Base-by-base conservation (phyloP, 2,888 invertebrate species). In the Coleophora flavipennella region DNA sequence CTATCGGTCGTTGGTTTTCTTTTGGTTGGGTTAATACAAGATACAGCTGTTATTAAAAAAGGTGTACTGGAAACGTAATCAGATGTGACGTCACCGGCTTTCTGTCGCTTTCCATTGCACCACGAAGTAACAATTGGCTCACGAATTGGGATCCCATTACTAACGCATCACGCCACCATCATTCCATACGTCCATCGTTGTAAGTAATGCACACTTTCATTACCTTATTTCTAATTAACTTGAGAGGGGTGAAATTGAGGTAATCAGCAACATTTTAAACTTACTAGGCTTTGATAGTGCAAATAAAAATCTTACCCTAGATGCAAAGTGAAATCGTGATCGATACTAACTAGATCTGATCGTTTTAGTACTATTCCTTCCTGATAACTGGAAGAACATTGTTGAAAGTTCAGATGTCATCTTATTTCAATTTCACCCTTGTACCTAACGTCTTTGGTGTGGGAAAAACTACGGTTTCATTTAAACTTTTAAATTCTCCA, bases 11-110 rank as follows among this genome's bases (percentile, higher is more conserved):
- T 81, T 84, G 81, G 80, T 83, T 80, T 78, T 81, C 81, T 83
- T 83, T 83, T 73, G 81, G 81, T 84, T 84, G 81, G 83, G 83
- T 83, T 83, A 83, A 84, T 84, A 83, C 84, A 84, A 84, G 84
- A 84, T 84, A 84, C 84, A 84, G 79, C 81, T 83, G 78, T 79
- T 67, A 62, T 72, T 69, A 71, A 68, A 20, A n/a, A 72, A 67
- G 78, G 83, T 84, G 83, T 80, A 79, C 66, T 81, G 83, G 83
- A 83, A 84, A 81, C 75, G n/a, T 80, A 78, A 79, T 80, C 73
- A 75, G 77, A 77, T 65, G 65, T 62, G 10, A 67, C 67, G 20
- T 62, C 73, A 70, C 70, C 58, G 75, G 77, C 78, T 79, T 78
- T 74, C 80, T 81, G 79, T 81, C 78, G 80, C 80, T 83, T 81